Conservation (phyloP, 2,113 vertebrate genomes). For the Xyrauchen texanus region DNA sequence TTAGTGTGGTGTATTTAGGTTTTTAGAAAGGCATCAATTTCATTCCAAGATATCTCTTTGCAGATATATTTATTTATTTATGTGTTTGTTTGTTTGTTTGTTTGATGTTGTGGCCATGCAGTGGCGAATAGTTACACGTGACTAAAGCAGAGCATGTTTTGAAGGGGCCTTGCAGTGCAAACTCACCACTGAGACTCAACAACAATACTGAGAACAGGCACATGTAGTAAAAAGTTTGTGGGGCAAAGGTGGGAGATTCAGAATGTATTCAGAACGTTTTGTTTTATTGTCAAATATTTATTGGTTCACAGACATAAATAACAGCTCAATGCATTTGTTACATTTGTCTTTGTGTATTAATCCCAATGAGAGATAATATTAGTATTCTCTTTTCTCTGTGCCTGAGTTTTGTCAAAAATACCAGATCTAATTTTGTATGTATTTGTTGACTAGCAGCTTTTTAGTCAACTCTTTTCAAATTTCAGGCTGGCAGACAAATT, state of each 20-base stretch:
- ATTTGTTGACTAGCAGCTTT: neutral
- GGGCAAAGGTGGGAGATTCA: neutral
- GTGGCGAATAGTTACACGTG: slow-evolving; percentile 26
- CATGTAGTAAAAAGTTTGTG: neutral
- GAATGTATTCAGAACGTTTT: too few relatives aligned
- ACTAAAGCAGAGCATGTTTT: slow-evolving; percentile 13
- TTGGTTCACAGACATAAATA: too few relatives aligned
- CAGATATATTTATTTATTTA: too few relatives aligned
- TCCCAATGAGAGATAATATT: neutral
- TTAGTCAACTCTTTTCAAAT: too few relatives aligned
- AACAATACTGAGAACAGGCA: neutral
- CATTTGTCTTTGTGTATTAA: neutral
- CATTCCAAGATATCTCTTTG: too few relatives aligned
- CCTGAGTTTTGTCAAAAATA: neutral
- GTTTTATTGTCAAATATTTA: too few relatives aligned
- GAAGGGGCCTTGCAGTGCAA: neutral
- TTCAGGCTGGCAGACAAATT: too few relatives aligned
- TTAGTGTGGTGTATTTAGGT: too few relatives aligned
- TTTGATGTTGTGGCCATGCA: neutral
- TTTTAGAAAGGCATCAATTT: too few relatives aligned
- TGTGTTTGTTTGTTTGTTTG: too few relatives aligned
- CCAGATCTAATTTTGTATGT: neutral
- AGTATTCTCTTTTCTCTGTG: too few relatives aligned
- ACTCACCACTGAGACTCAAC: neutral
- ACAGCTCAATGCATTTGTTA: neutral